Evolutionary conservation across 2,888 invertebrate genomes (phyloP).

Genomic region (Sphinx pinastri): DNA sequence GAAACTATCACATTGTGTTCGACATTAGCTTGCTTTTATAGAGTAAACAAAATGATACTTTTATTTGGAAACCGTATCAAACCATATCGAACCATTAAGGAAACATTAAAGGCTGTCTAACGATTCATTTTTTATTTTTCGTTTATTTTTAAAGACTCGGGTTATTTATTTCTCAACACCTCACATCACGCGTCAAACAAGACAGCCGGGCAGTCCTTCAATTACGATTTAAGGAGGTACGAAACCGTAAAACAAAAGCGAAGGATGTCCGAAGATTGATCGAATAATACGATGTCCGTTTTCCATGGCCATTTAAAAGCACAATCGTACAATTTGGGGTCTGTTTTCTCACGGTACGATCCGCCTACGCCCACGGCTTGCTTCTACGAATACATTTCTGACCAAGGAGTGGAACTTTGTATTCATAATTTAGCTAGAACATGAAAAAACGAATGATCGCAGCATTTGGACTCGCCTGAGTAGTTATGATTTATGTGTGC

Average conservation of each 20-base stretch:
- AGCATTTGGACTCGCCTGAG: constrained; percentile 54
- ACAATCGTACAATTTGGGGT: constrained; percentile 63
- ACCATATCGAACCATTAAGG: constrained; percentile 2
- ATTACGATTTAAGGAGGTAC: constrained; percentile 50
- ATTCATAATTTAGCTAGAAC: constrained; percentile 69
- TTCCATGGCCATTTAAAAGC: constrained; percentile 56
- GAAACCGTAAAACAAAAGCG: constrained; percentile 46
- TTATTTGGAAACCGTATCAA: constrained; percentile 22
- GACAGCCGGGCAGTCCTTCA: constrained; percentile 46
- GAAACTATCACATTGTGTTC: constrained; percentile 52
- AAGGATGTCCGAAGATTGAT: constrained; percentile 53
- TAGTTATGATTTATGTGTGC: constrained; percentile 13
- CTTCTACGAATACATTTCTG: constrained; percentile 74
- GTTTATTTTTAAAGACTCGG: constrained; percentile 20
- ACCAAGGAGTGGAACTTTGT: constrained; percentile 67
- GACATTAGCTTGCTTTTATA: constrained; percentile 39
- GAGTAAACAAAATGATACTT: constrained; percentile 25
- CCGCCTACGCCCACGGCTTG: constrained; percentile 66
- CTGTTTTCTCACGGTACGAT: constrained; percentile 74
- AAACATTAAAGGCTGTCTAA: constrained; percentile 4
- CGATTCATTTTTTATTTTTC: constrained; percentile 18
- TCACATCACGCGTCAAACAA: constrained; percentile 37
- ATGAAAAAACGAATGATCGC: constrained; percentile 59
- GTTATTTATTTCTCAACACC: constrained; percentile 26
- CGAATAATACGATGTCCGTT: constrained; percentile 51